Conservation (phyloP, 2,888 invertebrate genomes). For the Hypsopygia costalis region DNA sequence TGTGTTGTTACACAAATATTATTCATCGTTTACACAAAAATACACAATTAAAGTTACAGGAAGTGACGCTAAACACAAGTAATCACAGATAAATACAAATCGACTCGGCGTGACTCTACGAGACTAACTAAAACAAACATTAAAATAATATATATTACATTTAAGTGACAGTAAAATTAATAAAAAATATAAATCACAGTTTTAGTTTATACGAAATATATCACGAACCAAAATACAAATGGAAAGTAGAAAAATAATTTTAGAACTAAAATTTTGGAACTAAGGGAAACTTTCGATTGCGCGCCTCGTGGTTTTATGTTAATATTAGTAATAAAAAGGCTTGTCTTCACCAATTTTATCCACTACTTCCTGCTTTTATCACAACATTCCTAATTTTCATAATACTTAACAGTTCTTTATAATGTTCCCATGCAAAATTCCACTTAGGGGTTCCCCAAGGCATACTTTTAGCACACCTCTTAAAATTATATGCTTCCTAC, state of each 20-base stretch:
- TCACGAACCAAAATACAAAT: slow-evolving; percentile 47
- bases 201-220: slow-evolving; percentile 54
- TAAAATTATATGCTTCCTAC: slow-evolving; percentile 21
- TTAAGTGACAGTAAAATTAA: slow-evolving; percentile 39
- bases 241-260: slow-evolving; percentile 20
- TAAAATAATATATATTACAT: slow-evolving; percentile 31
- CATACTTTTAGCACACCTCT: slow-evolving; percentile 54
- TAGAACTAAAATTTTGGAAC: slow-evolving; percentile 35
- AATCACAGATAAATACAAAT: slow-evolving; percentile 74
- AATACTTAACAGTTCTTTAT: slow-evolving; percentile 33
- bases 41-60: slow-evolving; percentile 63
- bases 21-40: slow-evolving; percentile 65
- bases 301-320: slow-evolving; percentile 27
- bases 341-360: slow-evolving; percentile 30
- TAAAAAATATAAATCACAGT: slow-evolving; percentile 57
- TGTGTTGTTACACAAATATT: slow-evolving; percentile 65
- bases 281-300: slow-evolving; percentile 48
- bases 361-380: slow-evolving; percentile 48
- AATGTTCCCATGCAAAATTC: slow-evolving; percentile 31
- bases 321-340: slow-evolving; percentile 24
- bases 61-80: slow-evolving; percentile 56
- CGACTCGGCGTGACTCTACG: slow-evolving; percentile 25
- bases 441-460: slow-evolving; percentile 53
- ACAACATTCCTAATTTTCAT: slow-evolving; percentile 52
- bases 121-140: slow-evolving; percentile 28